Conservation (phyloP, 2,797 vertebrate genomes). For the Sciaenops ocellatus region DNA sequence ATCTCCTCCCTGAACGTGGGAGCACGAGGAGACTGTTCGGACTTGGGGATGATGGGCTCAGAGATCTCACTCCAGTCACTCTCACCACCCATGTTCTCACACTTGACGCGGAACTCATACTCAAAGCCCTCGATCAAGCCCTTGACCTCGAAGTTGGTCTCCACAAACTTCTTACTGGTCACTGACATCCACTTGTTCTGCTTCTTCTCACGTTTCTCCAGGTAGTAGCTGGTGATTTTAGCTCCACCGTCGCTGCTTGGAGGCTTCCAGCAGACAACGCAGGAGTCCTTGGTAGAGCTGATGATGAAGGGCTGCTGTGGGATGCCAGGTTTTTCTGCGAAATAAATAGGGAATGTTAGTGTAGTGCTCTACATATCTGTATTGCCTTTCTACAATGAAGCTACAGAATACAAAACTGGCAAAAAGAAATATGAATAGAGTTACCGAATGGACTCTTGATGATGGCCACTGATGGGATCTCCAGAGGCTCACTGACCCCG, state of each 20-base stretch:
- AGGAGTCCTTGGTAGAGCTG: slow-evolving; percentile 93
- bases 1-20: slow-evolving; percentile 97
- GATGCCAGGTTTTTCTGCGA: slow-evolving; percentile 93
- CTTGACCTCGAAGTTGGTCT: slow-evolving; percentile 91
- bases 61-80: slow-evolving; percentile 98
- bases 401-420: not conserved
- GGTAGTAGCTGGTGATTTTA: slow-evolving; percentile 95
- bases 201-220: slow-evolving; percentile 98
- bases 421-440: slow-evolving; percentile 43
- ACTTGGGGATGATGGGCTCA: slow-evolving; percentile 91
- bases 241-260: slow-evolving; percentile 96
- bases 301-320: slow-evolving; percentile 92
- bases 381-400: not conserved
- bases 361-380: not conserved
- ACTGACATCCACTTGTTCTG: slow-evolving; percentile 99
- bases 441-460: slow-evolving; percentile 97
- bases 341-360: slow-evolving; percentile 38
- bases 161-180: slow-evolving; percentile 90
- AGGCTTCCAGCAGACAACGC: slow-evolving; percentile 95
- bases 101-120: slow-evolving; percentile 99
- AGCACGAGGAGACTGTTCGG: slow-evolving; percentile 91
- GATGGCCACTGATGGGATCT: slow-evolving; percentile 93
- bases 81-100: slow-evolving; percentile 97
- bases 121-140: slow-evolving; percentile 97
- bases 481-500: slow-evolving; percentile 94